These are phyloP conservation scores for Rhagium mordax DNA, from an alignment of 2,888 invertebrate species.

Conservation along the genomic window DNA sequence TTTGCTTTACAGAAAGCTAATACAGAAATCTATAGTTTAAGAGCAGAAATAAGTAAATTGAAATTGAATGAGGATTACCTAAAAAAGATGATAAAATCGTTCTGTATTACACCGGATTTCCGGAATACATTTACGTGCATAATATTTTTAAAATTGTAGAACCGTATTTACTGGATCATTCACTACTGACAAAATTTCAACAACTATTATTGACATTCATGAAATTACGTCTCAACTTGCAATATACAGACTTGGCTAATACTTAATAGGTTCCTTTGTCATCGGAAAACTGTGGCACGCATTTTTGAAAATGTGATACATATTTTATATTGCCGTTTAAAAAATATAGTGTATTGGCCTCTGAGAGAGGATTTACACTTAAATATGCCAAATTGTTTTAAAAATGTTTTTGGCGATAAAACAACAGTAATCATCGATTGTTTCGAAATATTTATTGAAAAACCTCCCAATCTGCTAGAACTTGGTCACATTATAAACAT, in stretches of 20 bases:
- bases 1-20: background rate
- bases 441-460: slow-evolving; percentile 48
- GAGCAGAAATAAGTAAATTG: background rate
- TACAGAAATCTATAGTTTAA: slow-evolving; percentile 5
- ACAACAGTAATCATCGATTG: slow-evolving; percentile 45
- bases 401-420: slow-evolving; percentile 39
- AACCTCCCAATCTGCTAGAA: slow-evolving; percentile 33
- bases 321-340: background rate
- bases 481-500: slow-evolving; percentile 49
- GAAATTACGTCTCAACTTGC: background rate
- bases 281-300: background rate
- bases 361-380: slow-evolving; percentile 20
- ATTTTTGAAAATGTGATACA: background rate
- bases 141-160: background rate
- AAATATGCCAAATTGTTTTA: slow-evolving; percentile 45
- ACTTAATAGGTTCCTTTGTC: background rate
- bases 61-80: background rate
- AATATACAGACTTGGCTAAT: too few species aligned
- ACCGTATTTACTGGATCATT: background rate
- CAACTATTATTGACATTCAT: background rate
- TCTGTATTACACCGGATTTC: slow-evolving; percentile 8
- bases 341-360: slow-evolving; percentile 47
- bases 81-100: background rate
- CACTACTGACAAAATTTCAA: background rate
- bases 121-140: background rate